These are phyloP conservation scores for Brachionus koreanus DNA, from an alignment of 1,140 invertebrate species.

Conservation along the genomic window DNA sequence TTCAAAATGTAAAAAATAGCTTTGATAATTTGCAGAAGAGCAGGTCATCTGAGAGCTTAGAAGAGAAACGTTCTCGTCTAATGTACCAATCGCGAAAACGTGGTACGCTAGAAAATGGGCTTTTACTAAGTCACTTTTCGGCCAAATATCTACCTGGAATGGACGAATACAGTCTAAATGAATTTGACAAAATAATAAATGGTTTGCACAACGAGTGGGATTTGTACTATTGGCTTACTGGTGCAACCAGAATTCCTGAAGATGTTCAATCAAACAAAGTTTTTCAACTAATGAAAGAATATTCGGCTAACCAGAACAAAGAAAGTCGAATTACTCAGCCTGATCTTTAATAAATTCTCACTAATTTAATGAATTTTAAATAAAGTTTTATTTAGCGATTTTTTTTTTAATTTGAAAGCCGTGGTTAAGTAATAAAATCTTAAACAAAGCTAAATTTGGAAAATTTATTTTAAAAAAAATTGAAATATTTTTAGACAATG, in stretches of 20 bases:
- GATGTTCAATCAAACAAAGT: not conserved
- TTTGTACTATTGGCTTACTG: conserved; percentile 87
- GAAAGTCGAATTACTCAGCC: conserved; percentile 33
- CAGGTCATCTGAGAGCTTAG: not conserved
- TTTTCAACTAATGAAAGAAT: conserved; percentile 37
- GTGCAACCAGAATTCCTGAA: conserved; percentile 48
- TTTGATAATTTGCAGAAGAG: conserved; percentile 33
- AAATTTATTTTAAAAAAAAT: not conserved
- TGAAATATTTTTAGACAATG: not conserved
- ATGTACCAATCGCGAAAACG: conserved; percentile 93
- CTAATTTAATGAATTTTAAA: not conserved
- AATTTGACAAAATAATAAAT: conserved; percentile 88
- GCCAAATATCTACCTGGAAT: conserved; percentile 74
- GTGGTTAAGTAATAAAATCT: not conserved
- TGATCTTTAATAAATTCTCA: conserved; percentile 14
- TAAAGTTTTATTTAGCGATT: not conserved
- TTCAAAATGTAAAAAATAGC: conserved; percentile 42
- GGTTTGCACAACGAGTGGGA: conserved; percentile 95
- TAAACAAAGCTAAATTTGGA: not conserved
- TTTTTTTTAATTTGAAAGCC: not conserved
- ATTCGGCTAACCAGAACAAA: not conserved
- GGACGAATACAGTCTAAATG: conserved; percentile 67
- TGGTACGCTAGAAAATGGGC: conserved; percentile 93
- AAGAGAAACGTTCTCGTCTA: conserved; percentile 62
- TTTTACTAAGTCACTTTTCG: conserved; percentile 84